Evolutionary conservation across 2,797 vertebrate genomes (phyloP).

Genomic region (Carcharodon carcharias): DNA sequence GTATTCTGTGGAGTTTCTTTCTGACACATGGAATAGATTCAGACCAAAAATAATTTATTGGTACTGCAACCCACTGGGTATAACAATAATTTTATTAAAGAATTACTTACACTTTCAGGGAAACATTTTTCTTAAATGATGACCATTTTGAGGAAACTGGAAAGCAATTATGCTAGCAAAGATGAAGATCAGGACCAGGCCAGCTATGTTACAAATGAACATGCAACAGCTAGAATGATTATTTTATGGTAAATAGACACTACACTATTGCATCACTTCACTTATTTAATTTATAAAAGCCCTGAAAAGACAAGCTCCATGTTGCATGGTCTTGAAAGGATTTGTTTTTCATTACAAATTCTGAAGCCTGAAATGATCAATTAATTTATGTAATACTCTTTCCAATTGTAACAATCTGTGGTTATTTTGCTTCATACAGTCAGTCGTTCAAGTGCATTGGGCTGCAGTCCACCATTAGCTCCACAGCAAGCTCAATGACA

Average conservation of each 20-base stretch:
- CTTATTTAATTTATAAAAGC: constrained; percentile 1
- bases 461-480: background rate
- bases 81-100: constrained; percentile 25
- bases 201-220: background rate
- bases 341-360: constrained; percentile 45
- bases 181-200: background rate
- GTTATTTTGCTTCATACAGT: background rate
- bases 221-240: background rate
- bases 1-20: background rate
- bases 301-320: background rate
- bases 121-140: background rate
- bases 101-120: background rate
- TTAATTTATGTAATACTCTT: constrained; percentile 38
- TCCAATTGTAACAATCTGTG: constrained; percentile 47
- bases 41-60: constrained; percentile 4
- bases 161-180: constrained; percentile 11
- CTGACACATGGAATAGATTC: background rate
- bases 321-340: background rate
- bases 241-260: constrained; percentile 25
- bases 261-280: constrained; percentile 8
- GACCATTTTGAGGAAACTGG: background rate
- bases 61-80: background rate
- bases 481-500: background rate
- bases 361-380: constrained; percentile 46
- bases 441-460: background rate